Base-by-base conservation (phyloP, 2,113 vertebrate genomes). In the Tretioscincus oriximinensis region DNA sequence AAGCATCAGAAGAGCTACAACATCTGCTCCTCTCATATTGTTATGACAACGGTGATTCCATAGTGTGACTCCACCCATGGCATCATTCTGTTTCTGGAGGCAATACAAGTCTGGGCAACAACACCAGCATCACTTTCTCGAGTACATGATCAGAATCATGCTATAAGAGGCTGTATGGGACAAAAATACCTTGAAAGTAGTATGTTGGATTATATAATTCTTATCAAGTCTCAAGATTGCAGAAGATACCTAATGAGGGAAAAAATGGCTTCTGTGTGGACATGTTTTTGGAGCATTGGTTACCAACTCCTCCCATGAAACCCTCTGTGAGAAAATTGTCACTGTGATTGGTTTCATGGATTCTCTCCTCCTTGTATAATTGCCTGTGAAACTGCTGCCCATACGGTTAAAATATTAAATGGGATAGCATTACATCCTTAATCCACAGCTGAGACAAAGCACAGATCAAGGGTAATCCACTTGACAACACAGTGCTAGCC, bases 371-470 rank as follows among this genome's bases (percentile, higher is more conserved):
- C 83, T 86, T 87, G 80, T 84, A 86, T 87, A 92, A 90, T 91
- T 91, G 85, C 74, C 90, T 89, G 64, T 90, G 88, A 93, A 92
- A 89, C 89, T 88, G 66, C 80, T 82, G 78, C 82, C 83, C 90
- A 89, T 90, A 91, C 61, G 78, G 90, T 92, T 90, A 92, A 92
- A 90, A 90, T 88, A 92, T 92, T 93, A 91, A 87, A 82, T 60
- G 77, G 90, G 91, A 88, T 92, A 91, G 84, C 85, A 81, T 92
- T 92, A 90, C 91, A 83, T 71, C 86, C 86, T 88, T 90, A 89
- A 92, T 92, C 90, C 89, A 85, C 78, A 89, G 72, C 74, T 92
- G 91, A 92, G 92, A 90, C 91, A 90, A 91, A 93, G 91, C 84
- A 87, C 86, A 90, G 88, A 90, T 89, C 88, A 87, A 84, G 81